Conservation (phyloP, 2,113 vertebrate species). For the Cacatua alba region DNA sequence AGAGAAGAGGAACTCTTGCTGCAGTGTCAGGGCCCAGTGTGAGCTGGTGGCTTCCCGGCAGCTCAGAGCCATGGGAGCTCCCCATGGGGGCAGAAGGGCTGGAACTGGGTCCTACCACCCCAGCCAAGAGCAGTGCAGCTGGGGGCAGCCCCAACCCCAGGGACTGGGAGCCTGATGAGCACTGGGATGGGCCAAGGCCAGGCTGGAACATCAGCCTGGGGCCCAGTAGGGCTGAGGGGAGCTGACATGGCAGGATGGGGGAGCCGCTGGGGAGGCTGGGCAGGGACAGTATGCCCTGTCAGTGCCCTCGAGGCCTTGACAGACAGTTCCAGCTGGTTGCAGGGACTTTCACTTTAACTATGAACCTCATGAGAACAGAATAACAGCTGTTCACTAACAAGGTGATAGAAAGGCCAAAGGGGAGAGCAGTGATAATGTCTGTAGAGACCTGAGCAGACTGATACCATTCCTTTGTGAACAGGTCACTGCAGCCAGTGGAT, state of each 20-base stretch:
- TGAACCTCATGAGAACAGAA: background rate
- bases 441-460: background rate
- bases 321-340: background rate
- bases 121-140: background rate
- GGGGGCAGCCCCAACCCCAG: accelerated
- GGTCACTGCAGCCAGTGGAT: background rate
- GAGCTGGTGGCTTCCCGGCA: background rate
- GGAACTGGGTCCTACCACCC: accelerated
- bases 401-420: background rate
- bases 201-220: accelerated
- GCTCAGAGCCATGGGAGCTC: background rate
- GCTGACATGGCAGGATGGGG: background rate
- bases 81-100: accelerated
- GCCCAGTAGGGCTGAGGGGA: background rate
- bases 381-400: background rate
- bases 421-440: background rate
- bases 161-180: background rate
- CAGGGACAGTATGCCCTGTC: background rate
- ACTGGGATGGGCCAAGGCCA: accelerated
- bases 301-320: accelerated
- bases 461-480: background rate
- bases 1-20: background rate
- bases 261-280: background rate
- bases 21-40: background rate
- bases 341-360: background rate